Evolutionary conservation across 2,888 invertebrate species (phyloP).

Genomic region (Microdon myrmicae): DNA sequence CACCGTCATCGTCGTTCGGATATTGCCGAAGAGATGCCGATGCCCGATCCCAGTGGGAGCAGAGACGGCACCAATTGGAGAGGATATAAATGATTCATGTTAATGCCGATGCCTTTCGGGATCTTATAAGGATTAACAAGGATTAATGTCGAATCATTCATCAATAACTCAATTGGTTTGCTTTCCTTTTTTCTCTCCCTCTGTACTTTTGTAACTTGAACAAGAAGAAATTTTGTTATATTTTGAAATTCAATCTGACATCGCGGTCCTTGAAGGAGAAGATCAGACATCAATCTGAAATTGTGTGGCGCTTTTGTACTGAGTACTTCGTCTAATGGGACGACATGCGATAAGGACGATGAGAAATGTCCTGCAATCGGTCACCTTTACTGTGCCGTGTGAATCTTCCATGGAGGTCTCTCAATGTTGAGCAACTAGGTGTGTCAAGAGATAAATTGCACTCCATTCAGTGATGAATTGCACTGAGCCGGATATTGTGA

Average conservation of each 20-base stretch:
- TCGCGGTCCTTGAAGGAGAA: conserved; percentile 7
- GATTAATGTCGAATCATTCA: conserved; percentile 66
- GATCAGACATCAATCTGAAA: conserved; percentile 27
- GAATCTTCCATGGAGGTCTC: conserved; percentile 17
- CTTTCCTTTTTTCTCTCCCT: conserved; percentile 15
- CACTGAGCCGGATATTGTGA: too few relatives aligned
- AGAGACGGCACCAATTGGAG: conserved; percentile 25
- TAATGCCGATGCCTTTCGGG: conserved; percentile 14
- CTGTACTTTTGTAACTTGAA: too few relatives aligned
- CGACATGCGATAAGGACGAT: conserved; percentile 31
- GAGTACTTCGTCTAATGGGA: conserved; percentile 7
- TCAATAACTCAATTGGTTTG: conserved; percentile 55
- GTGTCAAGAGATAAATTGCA: too few relatives aligned
- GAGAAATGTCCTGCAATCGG: conserved; percentile 25
- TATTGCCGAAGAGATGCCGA: conserved; percentile 37
- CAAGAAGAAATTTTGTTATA: conserved; percentile 17
- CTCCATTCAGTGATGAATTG: too few relatives aligned
- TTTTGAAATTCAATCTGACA: conserved; percentile 41
- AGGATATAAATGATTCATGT: conserved; percentile 39
- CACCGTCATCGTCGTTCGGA: conserved; percentile 47
- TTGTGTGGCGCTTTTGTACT: conserved; percentile 46
- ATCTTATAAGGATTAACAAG: conserved; percentile 53
- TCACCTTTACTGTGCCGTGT: conserved; percentile 16
- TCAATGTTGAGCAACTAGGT: conserved; percentile 15
- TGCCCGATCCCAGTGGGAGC: conserved; percentile 4